phyloP scores from a whole-genome alignment of 2,888 invertebrate genomes.

The Sipha maydis region DNA sequence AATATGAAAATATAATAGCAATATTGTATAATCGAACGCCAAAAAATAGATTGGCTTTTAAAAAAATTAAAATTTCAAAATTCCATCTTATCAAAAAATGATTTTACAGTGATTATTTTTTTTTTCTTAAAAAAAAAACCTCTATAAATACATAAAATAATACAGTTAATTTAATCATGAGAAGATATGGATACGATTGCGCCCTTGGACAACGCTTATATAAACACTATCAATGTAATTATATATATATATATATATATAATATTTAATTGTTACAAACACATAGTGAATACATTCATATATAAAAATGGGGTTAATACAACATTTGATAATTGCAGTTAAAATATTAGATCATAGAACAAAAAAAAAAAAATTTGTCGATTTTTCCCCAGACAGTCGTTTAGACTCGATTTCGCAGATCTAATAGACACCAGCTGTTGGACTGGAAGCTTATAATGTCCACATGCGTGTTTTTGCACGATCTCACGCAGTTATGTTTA shows the following conservation, averaged over 20 bases:
- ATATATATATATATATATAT: neutral
- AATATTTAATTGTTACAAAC: neutral
- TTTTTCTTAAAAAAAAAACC: neutral
- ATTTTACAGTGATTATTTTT: no score
- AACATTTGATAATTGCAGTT: neutral
- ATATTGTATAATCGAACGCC: no score
- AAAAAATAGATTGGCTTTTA: no score
- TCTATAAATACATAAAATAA: neutral
- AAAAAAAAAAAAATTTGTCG: neutral
- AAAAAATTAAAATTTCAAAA: no score
- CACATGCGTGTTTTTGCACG: no score
- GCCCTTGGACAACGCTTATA: slow-evolving; percentile 12
- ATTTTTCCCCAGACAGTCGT: neutral
- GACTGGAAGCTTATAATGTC: neutral
- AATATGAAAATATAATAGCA: no score
- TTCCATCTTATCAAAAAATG: neutral
- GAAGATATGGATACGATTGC: slow-evolving; percentile 7
- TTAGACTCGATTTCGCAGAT: neutral
- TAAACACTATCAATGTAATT: neutral
- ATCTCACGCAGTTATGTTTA: neutral
- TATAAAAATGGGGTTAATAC: neutral
- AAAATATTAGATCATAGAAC: neutral
- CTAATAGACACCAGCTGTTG: neutral
- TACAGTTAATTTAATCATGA: neutral
- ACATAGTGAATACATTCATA: neutral